These are phyloP conservation scores for Episyrphus balteatus DNA, from an alignment of 1,140 invertebrate genomes.

Conservation along the genomic window DNA sequence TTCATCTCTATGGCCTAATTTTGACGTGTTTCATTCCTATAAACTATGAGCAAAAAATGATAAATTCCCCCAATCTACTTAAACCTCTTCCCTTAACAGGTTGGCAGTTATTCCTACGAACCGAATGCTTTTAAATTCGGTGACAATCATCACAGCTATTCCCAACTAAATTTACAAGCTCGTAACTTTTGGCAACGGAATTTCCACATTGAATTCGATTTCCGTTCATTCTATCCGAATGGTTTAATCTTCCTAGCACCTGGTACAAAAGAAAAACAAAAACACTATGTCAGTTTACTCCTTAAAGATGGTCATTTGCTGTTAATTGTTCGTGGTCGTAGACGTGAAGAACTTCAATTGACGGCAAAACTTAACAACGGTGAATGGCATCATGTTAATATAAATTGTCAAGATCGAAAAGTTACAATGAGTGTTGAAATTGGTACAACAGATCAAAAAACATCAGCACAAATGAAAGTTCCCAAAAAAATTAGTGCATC, in stretches of 20 bases:
- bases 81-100: slow-evolving; percentile 34
- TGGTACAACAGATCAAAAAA: slow-evolving; percentile 47
- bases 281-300: slow-evolving; percentile 60
- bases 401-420: slow-evolving; percentile 49
- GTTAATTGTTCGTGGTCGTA: slow-evolving; percentile 53
- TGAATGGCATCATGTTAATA: slow-evolving; percentile 66
- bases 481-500: slow-evolving; percentile 55
- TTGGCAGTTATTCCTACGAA: slow-evolving; percentile 62
- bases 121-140: slow-evolving; percentile 77
- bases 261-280: slow-evolving; percentile 50
- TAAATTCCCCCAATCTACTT: slow-evolving; percentile 7
- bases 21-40: no score
- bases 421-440: slow-evolving; percentile 59
- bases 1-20: no score
- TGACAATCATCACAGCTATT: slow-evolving; percentile 64
- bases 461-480: slow-evolving; percentile 44
- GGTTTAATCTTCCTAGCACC: slow-evolving; percentile 68
- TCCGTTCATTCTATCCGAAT: slow-evolving; percentile 75
- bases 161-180: slow-evolving; percentile 51
- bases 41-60: no score
- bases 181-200: slow-evolving; percentile 55
- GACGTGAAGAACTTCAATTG: slow-evolving; percentile 50
- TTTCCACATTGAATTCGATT: slow-evolving; percentile 68
- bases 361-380: slow-evolving; percentile 63
- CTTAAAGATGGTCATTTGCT: slow-evolving; percentile 60